Evolutionary conservation across 2,888 invertebrate species (phyloP).

Genomic region (Hirudinaria manillensis): DNA sequence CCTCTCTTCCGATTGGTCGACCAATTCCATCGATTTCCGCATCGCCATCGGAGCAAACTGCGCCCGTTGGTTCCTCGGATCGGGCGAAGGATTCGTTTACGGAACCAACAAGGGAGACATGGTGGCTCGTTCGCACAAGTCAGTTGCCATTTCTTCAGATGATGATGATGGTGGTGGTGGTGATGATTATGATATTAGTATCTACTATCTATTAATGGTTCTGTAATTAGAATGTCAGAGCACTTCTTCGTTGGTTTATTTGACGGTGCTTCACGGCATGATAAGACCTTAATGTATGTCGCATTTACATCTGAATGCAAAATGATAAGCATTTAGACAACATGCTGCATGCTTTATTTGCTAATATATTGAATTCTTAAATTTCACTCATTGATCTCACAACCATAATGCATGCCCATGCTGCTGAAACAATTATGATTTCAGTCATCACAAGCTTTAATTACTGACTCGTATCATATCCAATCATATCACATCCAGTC

Average conservation of each 20-base stretch:
- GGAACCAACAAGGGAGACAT: slow-evolving; percentile 79
- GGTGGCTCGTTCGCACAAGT: slow-evolving; percentile 42
- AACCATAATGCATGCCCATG: too few species aligned
- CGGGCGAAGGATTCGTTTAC: slow-evolving; percentile 77
- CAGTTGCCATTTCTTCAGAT: too few species aligned
- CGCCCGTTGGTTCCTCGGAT: slow-evolving; percentile 74
- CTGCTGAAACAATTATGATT: too few species aligned
- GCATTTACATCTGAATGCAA: too few species aligned
- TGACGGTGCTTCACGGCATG: not conserved
- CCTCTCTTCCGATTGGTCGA: slow-evolving; percentile 36
- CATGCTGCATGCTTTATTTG: too few species aligned
- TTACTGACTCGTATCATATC: too few species aligned
- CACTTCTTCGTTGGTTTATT: not conserved
- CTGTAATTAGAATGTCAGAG: not conserved
- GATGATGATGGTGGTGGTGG: slow-evolving; percentile 28
- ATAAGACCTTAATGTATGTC: too few species aligned
- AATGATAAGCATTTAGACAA: too few species aligned
- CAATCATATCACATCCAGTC: too few species aligned
- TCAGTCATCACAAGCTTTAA: too few species aligned
- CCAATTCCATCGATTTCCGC: slow-evolving; percentile 51
- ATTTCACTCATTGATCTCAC: too few species aligned
- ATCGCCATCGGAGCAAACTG: slow-evolving; percentile 69
- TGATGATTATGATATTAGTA: not conserved
- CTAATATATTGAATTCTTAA: too few species aligned
- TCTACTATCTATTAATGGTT: not conserved